Base-by-base conservation (phyloP, 2,797 vertebrate genomes). In the Kryptolebias ocellatus region DNA sequence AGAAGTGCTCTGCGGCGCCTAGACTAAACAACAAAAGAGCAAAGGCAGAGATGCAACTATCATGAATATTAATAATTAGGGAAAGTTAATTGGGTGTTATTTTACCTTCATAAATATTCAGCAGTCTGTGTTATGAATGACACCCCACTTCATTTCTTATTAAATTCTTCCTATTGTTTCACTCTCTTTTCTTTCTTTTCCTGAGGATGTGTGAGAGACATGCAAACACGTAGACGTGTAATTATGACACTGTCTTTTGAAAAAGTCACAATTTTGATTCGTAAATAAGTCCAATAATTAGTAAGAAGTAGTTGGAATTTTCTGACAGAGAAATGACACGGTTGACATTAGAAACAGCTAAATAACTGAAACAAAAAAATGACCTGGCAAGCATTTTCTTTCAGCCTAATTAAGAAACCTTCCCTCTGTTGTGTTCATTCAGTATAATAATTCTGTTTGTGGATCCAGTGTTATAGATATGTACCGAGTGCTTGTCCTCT, bases 61-160 rank as follows among this genome's bases (percentile, higher is more conserved):
- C 84, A 88, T 90, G 90, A 93, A 92, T 93, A 91, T 93, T 90
- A 92, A 94, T 94, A 85, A 91, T 92, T 92, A 84, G 92, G 39
- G 89, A 87, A 81, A 83, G 87, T 90, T 93, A 94, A 94, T 94
- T 94, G 91, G 90, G 85, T 91, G 91, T 87, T 86, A 90, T 91
- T 89, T 92, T 89, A 79, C 72, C 50, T 28, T 87, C 86, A 92
- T 95, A 90, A 91, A 94, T 95, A 95, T 94, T 92, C 90, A 93
- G 56, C 49, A 73, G 70, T 50, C 45, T 66, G 74, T 83, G 80
- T 90, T 87, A 92, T 81, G 58, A 83, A 83, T 79, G 81, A 83
- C 72, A 87, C 85, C 78, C 72, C 71, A 72, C 65, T 55, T 59
- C 78, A 80, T 88, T 87, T 89, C 81, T 75, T 83, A 79, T 90